These are phyloP conservation scores for Hesperia comma DNA, from an alignment of 2,888 invertebrate species.

Conservation along the genomic window DNA sequence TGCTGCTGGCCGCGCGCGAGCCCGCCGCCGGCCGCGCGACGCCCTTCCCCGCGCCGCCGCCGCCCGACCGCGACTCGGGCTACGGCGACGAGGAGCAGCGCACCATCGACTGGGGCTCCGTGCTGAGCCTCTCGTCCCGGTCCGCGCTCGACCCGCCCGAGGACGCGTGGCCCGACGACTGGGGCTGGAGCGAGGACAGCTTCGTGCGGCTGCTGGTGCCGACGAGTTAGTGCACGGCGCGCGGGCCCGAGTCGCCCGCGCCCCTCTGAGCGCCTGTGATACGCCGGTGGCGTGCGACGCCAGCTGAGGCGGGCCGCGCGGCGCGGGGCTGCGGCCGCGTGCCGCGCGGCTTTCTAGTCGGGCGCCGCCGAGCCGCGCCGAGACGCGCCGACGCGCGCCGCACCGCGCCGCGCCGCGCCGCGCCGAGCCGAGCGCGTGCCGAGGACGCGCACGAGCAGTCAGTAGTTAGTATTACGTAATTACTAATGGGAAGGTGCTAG, in stretches of 20 bases:
- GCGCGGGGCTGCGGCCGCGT: slow-evolving; percentile 51
- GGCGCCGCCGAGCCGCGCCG: slow-evolving; percentile 52
- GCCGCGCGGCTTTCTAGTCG: slow-evolving; percentile 46
- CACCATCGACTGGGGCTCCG: slow-evolving; percentile 96
- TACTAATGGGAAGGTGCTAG: slow-evolving; percentile 83
- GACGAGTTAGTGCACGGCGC: slow-evolving; percentile 85
- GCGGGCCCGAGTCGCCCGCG: slow-evolving; percentile 79
- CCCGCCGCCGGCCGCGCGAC: slow-evolving; percentile 86
- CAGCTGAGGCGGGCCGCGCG: slow-evolving; percentile 57
- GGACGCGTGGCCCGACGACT: slow-evolving; percentile 88
- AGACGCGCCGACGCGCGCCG: slow-evolving; percentile 63
- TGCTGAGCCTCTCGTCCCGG: slow-evolving; percentile 93
- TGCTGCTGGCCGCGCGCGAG: slow-evolving; percentile 79
- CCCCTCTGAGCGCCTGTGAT: slow-evolving; percentile 78
- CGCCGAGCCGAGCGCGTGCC: slow-evolving; percentile 49
- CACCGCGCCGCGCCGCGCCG: slow-evolving; percentile 49
- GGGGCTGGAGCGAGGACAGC: slow-evolving; percentile 87
- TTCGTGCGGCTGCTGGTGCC: slow-evolving; percentile 89
- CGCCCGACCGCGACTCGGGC: slow-evolving; percentile 88
- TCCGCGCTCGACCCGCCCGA: slow-evolving; percentile 93
- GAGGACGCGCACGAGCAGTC: slow-evolving; percentile 70
- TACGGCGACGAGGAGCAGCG: slow-evolving; percentile 91
- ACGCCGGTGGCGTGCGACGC: slow-evolving; percentile 54
- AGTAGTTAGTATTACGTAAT: slow-evolving; percentile 82
- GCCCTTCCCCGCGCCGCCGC: slow-evolving; percentile 85